phyloP scores from a whole-genome alignment of 2,113 vertebrate genomes.

The Aphyosemion australe region DNA sequence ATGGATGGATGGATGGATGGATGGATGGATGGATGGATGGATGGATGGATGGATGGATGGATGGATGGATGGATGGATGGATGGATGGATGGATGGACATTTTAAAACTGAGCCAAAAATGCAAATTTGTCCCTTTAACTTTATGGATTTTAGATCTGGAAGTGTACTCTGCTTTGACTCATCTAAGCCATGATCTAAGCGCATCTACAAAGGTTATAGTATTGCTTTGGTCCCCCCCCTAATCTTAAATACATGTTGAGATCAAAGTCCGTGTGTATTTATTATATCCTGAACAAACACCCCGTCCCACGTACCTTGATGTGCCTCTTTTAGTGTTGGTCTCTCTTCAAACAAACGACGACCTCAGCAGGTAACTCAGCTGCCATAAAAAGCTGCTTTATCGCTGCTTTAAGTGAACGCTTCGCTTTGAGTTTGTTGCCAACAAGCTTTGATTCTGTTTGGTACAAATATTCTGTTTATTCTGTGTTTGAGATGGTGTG shows the following conservation, averaged over 20 bases:
- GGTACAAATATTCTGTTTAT: not conserved
- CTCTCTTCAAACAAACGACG: constrained; percentile 61
- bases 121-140: no score
- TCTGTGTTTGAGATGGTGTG: not conserved
- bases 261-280: constrained; percentile 66
- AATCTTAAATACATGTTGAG: constrained; percentile 39
- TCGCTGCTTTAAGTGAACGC: constrained; percentile 1
- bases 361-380: not conserved
- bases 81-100: no score
- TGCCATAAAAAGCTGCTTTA: constrained; percentile 30
- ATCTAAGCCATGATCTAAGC: no score
- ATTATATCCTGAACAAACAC: constrained; percentile 56
- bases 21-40: no score
- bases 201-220: no score
- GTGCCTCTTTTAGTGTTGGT: constrained; percentile 12
- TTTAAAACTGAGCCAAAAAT: no score
- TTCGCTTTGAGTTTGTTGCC: constrained; percentile 25
- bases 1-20: no score
- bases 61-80: no score
- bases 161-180: no score
- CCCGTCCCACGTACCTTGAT: constrained; percentile 28
- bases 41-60: no score
- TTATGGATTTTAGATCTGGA: no score
- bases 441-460: constrained; percentile 10
- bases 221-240: not conserved